phyloP scores from a whole-genome alignment of 2,797 vertebrate genomes.

The Hippopotamyrus pictus region DNA sequence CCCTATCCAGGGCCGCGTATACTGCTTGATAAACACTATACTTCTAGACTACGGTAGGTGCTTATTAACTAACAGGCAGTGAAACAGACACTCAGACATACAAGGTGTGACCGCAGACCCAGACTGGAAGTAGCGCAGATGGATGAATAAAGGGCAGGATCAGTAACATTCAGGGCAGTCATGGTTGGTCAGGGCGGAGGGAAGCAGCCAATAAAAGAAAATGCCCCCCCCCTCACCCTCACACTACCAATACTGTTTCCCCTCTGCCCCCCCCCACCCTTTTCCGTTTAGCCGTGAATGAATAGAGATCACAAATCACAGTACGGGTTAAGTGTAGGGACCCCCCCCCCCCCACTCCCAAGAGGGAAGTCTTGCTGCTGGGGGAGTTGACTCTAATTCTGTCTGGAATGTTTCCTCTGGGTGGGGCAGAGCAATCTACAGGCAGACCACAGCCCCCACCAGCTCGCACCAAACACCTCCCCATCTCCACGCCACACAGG shows the following conservation, averaged over 20 bases:
- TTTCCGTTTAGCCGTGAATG: conserved; percentile 32
- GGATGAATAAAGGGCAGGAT: background rate
- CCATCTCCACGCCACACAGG: conserved; percentile 19
- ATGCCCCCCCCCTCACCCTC: background rate
- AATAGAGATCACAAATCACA: conserved; percentile 35
- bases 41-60: background rate
- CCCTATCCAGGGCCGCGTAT: background rate
- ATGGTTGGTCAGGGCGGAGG: background rate
- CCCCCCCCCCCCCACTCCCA: conserved; percentile 16
- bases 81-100: background rate
- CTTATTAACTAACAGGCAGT: background rate
- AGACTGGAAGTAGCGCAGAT: background rate
- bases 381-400: conserved; percentile 40
- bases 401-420: conserved; percentile 43
- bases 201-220: conserved; percentile 36
- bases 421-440: conserved; percentile 39
- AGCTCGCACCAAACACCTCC: conserved; percentile 14
- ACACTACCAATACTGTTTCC: background rate
- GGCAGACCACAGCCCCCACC: conserved; percentile 25
- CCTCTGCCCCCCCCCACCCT: background rate
- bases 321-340: conserved; percentile 2
- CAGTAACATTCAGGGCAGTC: background rate
- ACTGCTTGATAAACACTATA: background rate
- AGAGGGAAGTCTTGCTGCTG: conserved; percentile 32
- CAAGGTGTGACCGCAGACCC: background rate